These are phyloP conservation scores for Chironomus tepperi DNA, from an alignment of 1,140 invertebrate species.

Conservation along the genomic window DNA sequence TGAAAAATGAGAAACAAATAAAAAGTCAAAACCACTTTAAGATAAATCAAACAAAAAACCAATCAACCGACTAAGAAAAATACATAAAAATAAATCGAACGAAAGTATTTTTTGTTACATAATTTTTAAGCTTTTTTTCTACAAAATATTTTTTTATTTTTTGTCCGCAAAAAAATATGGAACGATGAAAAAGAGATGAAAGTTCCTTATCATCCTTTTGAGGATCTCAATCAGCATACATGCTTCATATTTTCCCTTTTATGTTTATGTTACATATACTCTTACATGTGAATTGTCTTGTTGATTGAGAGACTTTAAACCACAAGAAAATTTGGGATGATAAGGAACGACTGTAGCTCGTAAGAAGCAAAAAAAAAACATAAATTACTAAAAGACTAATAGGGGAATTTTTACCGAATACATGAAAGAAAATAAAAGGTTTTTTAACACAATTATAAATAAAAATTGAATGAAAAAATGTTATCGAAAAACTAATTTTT, in stretches of 20 bases:
- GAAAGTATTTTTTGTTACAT: slow-evolving; percentile 22
- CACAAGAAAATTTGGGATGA: too few species aligned
- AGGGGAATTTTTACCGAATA: slow-evolving; percentile 18
- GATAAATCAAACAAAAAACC: background rate
- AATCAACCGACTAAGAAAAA: background rate
- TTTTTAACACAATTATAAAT: slow-evolving; percentile 4
- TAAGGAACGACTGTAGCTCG: too few species aligned
- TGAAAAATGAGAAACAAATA: background rate
- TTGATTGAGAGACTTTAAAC: too few species aligned
- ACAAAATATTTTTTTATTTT: background rate
- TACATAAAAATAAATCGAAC: background rate
- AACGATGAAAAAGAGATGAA: background rate
- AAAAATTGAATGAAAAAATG: background rate
- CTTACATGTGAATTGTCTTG: too few species aligned
- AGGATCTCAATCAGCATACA: too few species aligned
- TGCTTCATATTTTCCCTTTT: too few species aligned
- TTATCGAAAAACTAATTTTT: slow-evolving; percentile 1
- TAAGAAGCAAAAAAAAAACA: too few species aligned
- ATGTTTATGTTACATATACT: too few species aligned
- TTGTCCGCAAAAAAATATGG: too few species aligned
- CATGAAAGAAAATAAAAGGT: slow-evolving; percentile 1
- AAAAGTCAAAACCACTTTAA: background rate
- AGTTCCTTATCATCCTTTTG: too few species aligned
- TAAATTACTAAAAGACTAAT: slow-evolving; percentile 19
- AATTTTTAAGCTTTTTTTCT: background rate